Base-by-base conservation (phyloP, 2,113 vertebrate species). In the Eurystomus gularis region DNA sequence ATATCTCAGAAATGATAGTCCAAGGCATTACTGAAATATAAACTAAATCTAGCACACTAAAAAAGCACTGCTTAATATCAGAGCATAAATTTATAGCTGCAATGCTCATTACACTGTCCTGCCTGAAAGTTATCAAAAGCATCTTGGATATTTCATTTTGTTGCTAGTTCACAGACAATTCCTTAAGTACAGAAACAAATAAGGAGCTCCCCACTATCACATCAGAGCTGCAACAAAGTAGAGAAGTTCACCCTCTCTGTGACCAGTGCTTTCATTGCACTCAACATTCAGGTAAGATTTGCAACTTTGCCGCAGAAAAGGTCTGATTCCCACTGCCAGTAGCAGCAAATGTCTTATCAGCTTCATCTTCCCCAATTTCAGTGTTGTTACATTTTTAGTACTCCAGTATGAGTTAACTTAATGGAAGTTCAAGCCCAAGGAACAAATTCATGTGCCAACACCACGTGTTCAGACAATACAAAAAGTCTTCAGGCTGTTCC, bases 101-200 rank as follows among this genome's bases (percentile, higher is more conserved):
- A 71, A 6, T 21, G 18, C 35, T 51, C 17, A 2, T 75, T 68
- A 68, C 8, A 2, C 24, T 31, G 40, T 35, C 73, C 91, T 75
- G 69, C 55, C 83, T 68, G 33, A 44, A 94, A 95, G 33, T 75
- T 92, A 83, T 62, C 85, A 60, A 52, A 90, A 86, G 10, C 48
- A 86, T 73, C 77, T 55, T 21, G 57, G 51, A 37, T 18, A 48
- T 35, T 64, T 90, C 72, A 28, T 73, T 76, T n/a, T 55, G 13
- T 57, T 54, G 48, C 46, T 83, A 48, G 60, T 68, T 89, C 2
- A 1, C 57, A 78, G 69, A 31, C 35, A 64, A 69, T 40, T 15
- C 2, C 37, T 68, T 37, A 78, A 69, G 15, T 46, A 61, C 17
- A 2, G 1, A 71, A 84, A 33, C 42, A 75, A 82, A 81, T 3